A percentile compares a stretch with the other conserved stretches of the same genome.
Conservation (phyloP, 2,888 invertebrate genomes). For the Sepioteuthis lessoniana region DNA sequence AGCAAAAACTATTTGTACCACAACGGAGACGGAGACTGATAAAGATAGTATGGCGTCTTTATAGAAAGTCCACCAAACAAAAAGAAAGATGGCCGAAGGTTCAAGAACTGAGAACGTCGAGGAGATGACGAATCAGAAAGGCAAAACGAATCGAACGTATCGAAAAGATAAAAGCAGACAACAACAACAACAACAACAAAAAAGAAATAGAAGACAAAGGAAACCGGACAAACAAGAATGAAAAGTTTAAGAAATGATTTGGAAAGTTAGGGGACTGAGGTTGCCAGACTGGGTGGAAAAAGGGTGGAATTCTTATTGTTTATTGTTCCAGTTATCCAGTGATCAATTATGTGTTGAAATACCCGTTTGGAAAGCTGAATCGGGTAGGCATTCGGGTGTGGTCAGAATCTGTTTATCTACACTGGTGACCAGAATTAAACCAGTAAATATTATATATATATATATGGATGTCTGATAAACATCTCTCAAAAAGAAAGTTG, state of each 20-base stretch:
- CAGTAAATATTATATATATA: background rate
- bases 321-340: background rate
- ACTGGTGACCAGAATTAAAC: background rate
- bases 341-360: background rate
- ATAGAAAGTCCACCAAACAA: constrained; percentile 50
- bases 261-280: background rate
- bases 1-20: constrained; percentile 57
- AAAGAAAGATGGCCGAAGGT: background rate
- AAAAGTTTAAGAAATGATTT: background rate
- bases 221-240: background rate
- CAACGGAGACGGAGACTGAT: constrained; percentile 62
- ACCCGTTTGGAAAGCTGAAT: background rate
- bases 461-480: background rate
- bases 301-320: background rate
- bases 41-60: constrained; percentile 67
- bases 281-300: background rate
- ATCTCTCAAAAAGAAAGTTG: background rate
- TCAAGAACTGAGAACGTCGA: background rate
- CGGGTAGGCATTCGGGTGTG: background rate
- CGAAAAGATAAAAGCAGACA: background rate
- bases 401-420: background rate
- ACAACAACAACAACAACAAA: too few relatives aligned
- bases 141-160: background rate
- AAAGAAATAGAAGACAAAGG: too few relatives aligned
- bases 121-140: background rate